Evolutionary conservation across 2,888 invertebrate genomes (phyloP).

Genomic region (Apoda limacodes): DNA sequence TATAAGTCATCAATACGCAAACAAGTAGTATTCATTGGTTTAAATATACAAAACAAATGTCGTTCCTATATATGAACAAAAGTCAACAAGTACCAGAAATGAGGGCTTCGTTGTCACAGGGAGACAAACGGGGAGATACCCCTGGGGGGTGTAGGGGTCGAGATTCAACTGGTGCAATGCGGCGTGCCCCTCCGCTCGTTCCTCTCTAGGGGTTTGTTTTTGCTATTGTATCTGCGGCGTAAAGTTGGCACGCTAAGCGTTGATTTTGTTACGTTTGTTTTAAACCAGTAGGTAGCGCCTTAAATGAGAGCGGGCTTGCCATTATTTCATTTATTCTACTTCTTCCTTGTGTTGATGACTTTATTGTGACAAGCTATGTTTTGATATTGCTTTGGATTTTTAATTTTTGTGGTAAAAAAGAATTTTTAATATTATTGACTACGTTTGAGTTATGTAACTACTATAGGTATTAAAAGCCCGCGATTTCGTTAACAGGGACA

Average conservation of each 20-base stretch:
- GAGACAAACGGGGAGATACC: conserved; percentile 21
- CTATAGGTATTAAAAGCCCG: too few species aligned
- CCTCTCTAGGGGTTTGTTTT: conserved; percentile 40
- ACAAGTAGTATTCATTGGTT: too few species aligned
- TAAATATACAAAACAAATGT: conserved; percentile 26
- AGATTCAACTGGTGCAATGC: conserved; percentile 70
- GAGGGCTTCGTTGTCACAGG: conserved; percentile 14
- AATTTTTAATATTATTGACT: too few species aligned
- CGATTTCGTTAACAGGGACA: too few species aligned
- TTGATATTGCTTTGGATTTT: conserved; percentile 21
- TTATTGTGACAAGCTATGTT: conserved; percentile 26
- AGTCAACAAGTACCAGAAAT: conserved; percentile 52
- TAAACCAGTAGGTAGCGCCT: conserved; percentile 25
- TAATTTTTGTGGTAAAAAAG: too few species aligned
- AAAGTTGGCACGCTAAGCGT: conserved; percentile 37
- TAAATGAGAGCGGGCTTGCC: conserved; percentile 29
- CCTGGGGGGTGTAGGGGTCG: conserved; percentile 33
- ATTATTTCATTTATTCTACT: conserved; percentile 26
- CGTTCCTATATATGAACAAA: conserved; percentile 28
- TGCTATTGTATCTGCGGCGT: conserved; percentile 36
- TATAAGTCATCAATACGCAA: too few species aligned
- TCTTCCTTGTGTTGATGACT: conserved; percentile 17
- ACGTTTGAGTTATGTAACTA: too few species aligned
- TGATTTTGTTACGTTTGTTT: conserved; percentile 41
- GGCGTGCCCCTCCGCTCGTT: conserved; percentile 47